Evolutionary conservation across 2,113 vertebrate species (phyloP), one percentile per base, ranked within the genome.

Genomic region (Saguinus midas): DNA sequence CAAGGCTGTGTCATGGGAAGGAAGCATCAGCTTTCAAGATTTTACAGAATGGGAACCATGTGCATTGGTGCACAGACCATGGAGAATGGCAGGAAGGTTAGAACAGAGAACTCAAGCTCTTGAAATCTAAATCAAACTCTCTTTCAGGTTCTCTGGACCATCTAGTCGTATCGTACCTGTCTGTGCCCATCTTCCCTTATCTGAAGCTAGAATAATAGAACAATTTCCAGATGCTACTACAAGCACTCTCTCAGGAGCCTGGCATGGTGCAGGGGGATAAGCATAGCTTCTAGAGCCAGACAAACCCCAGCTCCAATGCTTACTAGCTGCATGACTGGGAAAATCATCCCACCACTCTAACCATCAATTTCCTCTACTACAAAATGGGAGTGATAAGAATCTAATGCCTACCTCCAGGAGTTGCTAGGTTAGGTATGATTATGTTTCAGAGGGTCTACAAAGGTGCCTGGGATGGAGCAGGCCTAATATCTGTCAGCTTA

Each of bases 301-400:
- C 48, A 90, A 91, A 87, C 13, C 35, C 52, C 40, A 94, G 58
- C 23, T 85, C 58, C 45, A 66, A 35, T 64, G 88, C 72, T 90
- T 40, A 68, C 32, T 50, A 75, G 52, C 90, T 87, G 52, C 25
- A 16, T 45, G 87, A 91, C 73, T 87, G 57, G 87, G 48, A 76
- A 87, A 96, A 76, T 29, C 5, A 1, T 66, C 84, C 55, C 29
- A 95, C 40, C 55, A 90, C 79, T 91, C 88, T 91, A 21, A 93
- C 58, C 27, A 50, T 90, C 43, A 37, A 35, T 91, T 66, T 93
- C n/a, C 48, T 97, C 73, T 91, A 87, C 52, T 95, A 87, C 81
- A 78, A 64, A 58, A 82, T 48, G 18, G 61, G 68, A 48, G 35
- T 20, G 25, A 25, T n/a, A 61, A 68, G 73, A 78, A 93, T 37